phyloP scores from a whole-genome alignment of 35 echinoderm and acorn worm species.

The Apostichopus parvimensis region DNA sequence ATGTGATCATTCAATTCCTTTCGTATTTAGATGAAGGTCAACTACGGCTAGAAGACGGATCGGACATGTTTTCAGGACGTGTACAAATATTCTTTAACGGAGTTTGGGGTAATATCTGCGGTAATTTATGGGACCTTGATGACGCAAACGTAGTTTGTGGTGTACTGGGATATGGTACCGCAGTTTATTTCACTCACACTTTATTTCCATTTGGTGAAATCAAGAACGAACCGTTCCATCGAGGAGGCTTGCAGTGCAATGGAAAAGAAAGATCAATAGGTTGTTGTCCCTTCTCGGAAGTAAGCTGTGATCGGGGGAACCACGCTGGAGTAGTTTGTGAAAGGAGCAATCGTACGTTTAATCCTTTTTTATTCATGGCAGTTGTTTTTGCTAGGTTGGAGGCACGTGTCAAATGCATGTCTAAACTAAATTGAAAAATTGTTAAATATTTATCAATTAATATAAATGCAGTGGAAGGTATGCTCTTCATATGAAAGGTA shows the following conservation, averaged over 20 bases:
- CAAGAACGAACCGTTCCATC: not conserved
- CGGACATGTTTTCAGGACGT: not conserved
- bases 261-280: not conserved
- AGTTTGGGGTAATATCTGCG: conserved; percentile 14
- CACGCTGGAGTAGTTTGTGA: conserved; percentile 34
- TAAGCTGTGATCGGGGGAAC: not conserved
- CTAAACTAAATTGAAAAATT: no score
- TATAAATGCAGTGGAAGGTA: no score
- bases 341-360: not conserved
- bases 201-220: conserved; percentile 10
- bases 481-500: no score
- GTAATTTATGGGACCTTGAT: not conserved
- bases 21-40: not conserved
- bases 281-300: not conserved
- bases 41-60: not conserved
- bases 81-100: not conserved
- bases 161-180: conserved; percentile 13
- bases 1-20: not conserved
- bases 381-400: no score
- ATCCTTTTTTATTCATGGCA: not conserved
- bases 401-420: no score
- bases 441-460: no score
- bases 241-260: not conserved
- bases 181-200: not conserved
- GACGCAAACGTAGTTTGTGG: not conserved